Base-by-base conservation (phyloP, 2,888 invertebrate genomes). In the Drosophila subquinaria region DNA sequence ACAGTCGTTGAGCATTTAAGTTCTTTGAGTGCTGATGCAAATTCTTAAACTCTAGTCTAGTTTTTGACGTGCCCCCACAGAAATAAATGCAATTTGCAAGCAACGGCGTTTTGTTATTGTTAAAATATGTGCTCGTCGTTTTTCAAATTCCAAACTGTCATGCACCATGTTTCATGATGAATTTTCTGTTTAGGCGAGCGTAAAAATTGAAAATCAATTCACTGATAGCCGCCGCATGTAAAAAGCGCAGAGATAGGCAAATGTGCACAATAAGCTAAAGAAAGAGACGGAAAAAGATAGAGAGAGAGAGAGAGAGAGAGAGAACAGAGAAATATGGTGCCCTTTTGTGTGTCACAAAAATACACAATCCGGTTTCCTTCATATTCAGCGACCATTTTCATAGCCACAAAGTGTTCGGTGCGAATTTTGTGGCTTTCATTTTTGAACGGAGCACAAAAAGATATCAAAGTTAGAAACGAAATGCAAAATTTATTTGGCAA, bases 151-250 rank as follows among this genome's bases (percentile, higher is more conserved):
- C 42, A 75, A 69, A 51, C 70, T 79, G 76, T 65, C 65, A 65
- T 55, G 36, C 63, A 40, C 67, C 78, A 67, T 64, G 67, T 60
- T 53, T 15, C 45, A 48, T 77, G 79, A 72, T 69, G 79, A 69
- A 83, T 87, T 83, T 83, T 89, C 88, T 66, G 88, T 89, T 89
- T 84, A 84, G 82, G 82, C 76, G 67, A 89, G 83, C 89, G 73
- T 89, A 87, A 89, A 87, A 89, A 83, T 83, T 83, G 88, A 84
- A 83, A 89, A 83, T 83, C 83, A 83, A 83, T 89, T 87, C 68
- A 23, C 27, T 64, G 62, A 30, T 67, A 81, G 56, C 50, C 65
- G 62, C 62, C 76, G 79, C 74, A 68, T 81, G 69, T 61, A 67
- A 66, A 87, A 82, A 64, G 68, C 36, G 50, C 76, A 69, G 71